A percentile compares a stretch with the other conserved stretches of the same genome.
These are phyloP conservation scores for Mastomys coucha DNA, from an alignment of 2,113 vertebrate species.

Conservation along the genomic window DNA sequence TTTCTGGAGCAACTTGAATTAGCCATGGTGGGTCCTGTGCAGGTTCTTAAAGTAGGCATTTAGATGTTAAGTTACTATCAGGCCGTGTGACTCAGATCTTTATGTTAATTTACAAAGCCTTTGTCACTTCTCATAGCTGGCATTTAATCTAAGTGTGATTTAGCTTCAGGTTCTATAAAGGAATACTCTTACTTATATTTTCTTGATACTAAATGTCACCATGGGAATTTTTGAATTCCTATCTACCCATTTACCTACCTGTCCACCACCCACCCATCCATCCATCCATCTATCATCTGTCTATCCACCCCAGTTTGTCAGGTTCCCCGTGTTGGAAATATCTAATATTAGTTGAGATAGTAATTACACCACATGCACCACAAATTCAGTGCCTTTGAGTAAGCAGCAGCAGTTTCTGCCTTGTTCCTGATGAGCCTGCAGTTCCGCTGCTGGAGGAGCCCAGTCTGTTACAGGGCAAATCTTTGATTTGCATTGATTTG, in stretches of 20 bases:
- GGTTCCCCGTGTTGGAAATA: not conserved
- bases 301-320: not conserved
- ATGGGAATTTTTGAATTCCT: not conserved
- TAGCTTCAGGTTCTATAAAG: not conserved
- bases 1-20: not conserved
- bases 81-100: not conserved
- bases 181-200: not conserved
- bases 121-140: not conserved
- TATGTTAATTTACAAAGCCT: conserved; percentile 22
- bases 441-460: not conserved
- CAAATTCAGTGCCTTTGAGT: not conserved
- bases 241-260: not conserved
- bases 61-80: not conserved
- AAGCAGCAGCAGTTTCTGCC: not conserved
- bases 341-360: not conserved
- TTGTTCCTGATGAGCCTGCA: not conserved
- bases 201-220: not conserved
- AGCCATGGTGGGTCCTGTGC: not conserved
- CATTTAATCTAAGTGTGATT: not conserved
- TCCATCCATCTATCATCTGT: not conserved
- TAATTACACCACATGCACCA: not conserved
- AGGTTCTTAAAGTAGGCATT: not conserved
- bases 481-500: fast-evolving
- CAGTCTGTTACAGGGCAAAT: not conserved
- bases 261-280: not conserved